Base-by-base conservation (phyloP, 1,140 invertebrate genomes). In the Choristoneura fumiferana region DNA sequence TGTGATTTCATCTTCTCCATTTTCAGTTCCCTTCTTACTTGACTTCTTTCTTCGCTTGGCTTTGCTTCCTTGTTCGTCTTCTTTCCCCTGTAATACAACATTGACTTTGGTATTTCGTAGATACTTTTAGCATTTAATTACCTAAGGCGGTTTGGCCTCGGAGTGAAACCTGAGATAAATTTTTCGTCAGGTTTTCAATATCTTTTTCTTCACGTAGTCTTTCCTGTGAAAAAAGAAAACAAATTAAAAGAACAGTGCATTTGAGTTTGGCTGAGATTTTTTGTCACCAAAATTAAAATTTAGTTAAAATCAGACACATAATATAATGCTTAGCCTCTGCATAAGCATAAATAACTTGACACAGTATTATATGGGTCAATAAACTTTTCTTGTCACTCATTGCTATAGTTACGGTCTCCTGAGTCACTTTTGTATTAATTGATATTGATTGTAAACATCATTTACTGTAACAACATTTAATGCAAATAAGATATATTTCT, bases 151-250 rank as follows among this genome's bases (percentile, higher is more conserved):
- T 81, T 76, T 73, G 81, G 85, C 84, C 88, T 89, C 84, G 80
- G 73, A 91, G 84, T 81, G 90, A 90, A 87, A 92, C 88, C 87
- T 90, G 90, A 86, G 91, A 91, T 75, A 92, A 81, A 59, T 84
- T 86, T 84, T 89, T 89, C 84, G 91, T 89, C 89, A 93, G 89
- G 79, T 90, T 89, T 84, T 92, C 86, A 80, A 92, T 87, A 60
- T 89, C 82, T 69, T 89, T 77, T 65, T 72, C 75, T 37, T 33
- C 43, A 2, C 18, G 65, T 62, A 65, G 72, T 79, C 57, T 69
- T 83, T 76, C 87, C 90, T 91, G 92, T 88, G 61, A 92, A 91
- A 67, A 37, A 65, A 81, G 76, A 67, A 53, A 60, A 39, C 8
- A 57, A 12, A 62, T 55, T 6, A 29, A 29, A 2, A 29, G 22